Base-by-base conservation (phyloP, 2,888 invertebrate species). In the Oeneis ivallda region DNA sequence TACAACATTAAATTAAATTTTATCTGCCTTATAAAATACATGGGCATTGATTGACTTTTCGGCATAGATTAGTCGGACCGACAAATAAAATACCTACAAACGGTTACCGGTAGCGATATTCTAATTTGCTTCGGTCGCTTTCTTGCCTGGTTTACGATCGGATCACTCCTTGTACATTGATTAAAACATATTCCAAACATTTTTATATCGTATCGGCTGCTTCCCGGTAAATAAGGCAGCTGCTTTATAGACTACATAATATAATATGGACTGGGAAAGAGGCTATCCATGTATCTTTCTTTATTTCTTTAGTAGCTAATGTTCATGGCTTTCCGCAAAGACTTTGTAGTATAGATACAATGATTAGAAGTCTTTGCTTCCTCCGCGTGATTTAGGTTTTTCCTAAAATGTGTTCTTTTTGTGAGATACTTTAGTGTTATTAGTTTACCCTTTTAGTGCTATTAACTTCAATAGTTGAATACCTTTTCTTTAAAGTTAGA, bases 21-120 rank as follows among this genome's bases (percentile, higher is more conserved):
- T 86, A 90, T 87, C 86, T 87, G 81, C 83, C 85, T 87, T 89
- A 86, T 89, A 89, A 89, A 88, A 82, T 89, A 89, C 84, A 84
- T 84, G 81, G 85, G 79, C 80, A 79, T 82, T 83, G 86, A 87
- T 88, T 88, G 84, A 85, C 81, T 82, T 89, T 86, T 86, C 80
- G 78, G 79, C 77, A 74, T 78, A 79, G 75, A 74, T 9, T 67
- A 67, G 67, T 58, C 66, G 65, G 53, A 70, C 76, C 72, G 75
- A 76, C 76, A 74, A 69, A 70, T 26, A 39, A 56, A 56, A 56
- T 50, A 41, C 41, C 41, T 41, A 41, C 56, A 19, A 43, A 67
- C 37, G 56, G 58, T 65, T 70, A 70, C 79, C 87, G 77, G 89
- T 87, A 89, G 89, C 88, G 69, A 74, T 79, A 79, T 80, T 79